phyloP scores from a whole-genome alignment of 2,113 vertebrate genomes.

The Fulica atra region DNA sequence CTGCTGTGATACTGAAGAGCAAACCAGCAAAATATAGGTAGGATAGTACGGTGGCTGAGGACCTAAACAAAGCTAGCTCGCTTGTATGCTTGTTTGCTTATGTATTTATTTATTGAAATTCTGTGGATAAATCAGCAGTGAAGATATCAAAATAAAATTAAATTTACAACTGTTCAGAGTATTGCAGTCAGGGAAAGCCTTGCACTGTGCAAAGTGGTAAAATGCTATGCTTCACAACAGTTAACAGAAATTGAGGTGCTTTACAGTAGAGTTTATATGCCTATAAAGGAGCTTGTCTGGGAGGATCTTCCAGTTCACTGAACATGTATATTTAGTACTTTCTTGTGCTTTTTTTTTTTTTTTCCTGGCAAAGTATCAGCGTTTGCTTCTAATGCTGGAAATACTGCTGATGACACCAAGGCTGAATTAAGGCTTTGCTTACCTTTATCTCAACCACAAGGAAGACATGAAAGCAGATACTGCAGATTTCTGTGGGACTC shows the following conservation, averaged over 20 bases:
- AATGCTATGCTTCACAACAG: background rate
- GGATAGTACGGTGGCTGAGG: background rate
- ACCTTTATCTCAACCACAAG: constrained; percentile 15
- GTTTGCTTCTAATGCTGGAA: background rate
- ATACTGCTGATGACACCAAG: background rate
- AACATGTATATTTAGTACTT: background rate
- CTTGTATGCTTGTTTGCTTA: background rate
- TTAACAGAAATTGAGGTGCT: background rate
- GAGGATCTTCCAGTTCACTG: background rate
- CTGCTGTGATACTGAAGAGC: background rate
- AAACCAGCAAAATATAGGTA: background rate
- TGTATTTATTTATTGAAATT: background rate
- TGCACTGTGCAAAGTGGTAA: background rate
- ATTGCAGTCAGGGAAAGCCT: background rate
- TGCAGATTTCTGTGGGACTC: background rate
- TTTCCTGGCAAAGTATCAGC: background rate
- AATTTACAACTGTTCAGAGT: background rate
- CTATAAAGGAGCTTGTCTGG: background rate
- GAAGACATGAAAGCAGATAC: background rate
- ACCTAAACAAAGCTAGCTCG: background rate
- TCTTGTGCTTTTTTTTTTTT: background rate
- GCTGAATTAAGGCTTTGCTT: constrained; percentile 9
- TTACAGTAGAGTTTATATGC: background rate
- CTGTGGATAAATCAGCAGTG: background rate
- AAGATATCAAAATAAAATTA: background rate